These are phyloP conservation scores for Galerucella pusilla DNA, from an alignment of 2,888 invertebrate species.

Conservation along the genomic window DNA sequence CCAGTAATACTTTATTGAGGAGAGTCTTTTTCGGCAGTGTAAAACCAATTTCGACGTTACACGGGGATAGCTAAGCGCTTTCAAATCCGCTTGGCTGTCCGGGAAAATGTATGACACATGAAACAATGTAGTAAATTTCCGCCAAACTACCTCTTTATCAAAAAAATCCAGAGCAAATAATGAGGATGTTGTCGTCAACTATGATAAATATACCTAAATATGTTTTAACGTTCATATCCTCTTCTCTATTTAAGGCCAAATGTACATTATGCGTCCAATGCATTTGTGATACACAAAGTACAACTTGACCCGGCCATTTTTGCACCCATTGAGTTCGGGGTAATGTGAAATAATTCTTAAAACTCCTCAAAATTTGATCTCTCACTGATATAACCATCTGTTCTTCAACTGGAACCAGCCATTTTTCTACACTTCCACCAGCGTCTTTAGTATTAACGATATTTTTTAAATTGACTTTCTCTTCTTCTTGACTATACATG, in stretches of 20 bases:
- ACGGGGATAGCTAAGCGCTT: too few species aligned
- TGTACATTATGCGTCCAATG: conserved; percentile 87
- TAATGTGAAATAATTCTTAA: conserved; percentile 71
- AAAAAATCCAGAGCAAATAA: too few species aligned
- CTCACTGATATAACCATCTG: conserved; percentile 81
- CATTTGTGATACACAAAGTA: conserved; percentile 82
- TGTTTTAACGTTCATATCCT: conserved; percentile 64
- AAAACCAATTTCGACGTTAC: too few species aligned
- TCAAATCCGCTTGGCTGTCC: too few species aligned
- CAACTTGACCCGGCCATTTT: conserved; percentile 71
- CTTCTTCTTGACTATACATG: conserved; percentile 82
- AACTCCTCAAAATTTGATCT: conserved; percentile 75
- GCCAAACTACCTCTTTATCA: too few species aligned
- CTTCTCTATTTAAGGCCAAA: conserved; percentile 72
- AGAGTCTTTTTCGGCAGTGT: too few species aligned
- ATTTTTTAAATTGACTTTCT: conserved; percentile 70
- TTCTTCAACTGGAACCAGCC: conserved; percentile 85
- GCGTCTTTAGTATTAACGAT: conserved; percentile 68
- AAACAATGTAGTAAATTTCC: too few species aligned
- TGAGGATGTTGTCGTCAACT: too few species aligned
- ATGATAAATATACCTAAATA: conserved; percentile 65
- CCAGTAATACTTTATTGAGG: too few species aligned
- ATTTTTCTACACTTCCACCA: conserved; percentile 86
- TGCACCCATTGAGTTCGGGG: conserved; percentile 74
- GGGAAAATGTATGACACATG: too few species aligned